Base-by-base conservation (phyloP, 1,140 invertebrate genomes). In the Micrasema longulum region DNA sequence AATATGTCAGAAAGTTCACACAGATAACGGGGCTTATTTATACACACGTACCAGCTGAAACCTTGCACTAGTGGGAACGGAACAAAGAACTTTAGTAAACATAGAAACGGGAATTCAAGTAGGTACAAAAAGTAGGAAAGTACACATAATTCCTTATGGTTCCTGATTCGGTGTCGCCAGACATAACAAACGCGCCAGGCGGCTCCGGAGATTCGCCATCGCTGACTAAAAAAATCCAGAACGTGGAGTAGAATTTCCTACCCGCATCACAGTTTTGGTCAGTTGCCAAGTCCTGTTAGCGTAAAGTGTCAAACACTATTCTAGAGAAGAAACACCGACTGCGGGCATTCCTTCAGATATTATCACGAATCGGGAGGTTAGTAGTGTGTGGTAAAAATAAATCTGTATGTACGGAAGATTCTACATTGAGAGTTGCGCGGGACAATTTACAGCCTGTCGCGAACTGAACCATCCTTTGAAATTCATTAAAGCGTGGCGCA, bases 401-500 rank as follows among this genome's bases (percentile, higher is more conserved):
- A 63, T 43, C 7, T 43, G 18, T 63, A 45, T 22, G 36, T 14
- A n/a, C 3, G 31, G 26, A 26, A 57, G 53, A 57, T 57, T 57
- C 53, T 35, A 43, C 22, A 63, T 63, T 10, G 14, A 18, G 64
- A 73, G 23, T 73, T 55, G 35, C 62, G 41, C 48, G 52, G 38
- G 57, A 74, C 67, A 52, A 74, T 74, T 74, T 70, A 74, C 68
- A 74, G 53, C 67, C 36, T 60, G 67, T 69, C 67, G 55, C 18
- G 14, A 16, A 14, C 60, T 43, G 60, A 64, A 57, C 69, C 62
- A 20, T 53, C 65, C 63, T 70, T 74, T 74, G 72, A 74, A 70
- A 74, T 70, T 74, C 72, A 67, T 74, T 74, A 70, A 74, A 74
- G 67, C 72, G 68, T 70, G 68, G 67, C 57, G 31, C 47, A 69